phyloP scores from a whole-genome alignment of 35 echinoderm and acorn worm species.

The Apostichopus californicus region DNA sequence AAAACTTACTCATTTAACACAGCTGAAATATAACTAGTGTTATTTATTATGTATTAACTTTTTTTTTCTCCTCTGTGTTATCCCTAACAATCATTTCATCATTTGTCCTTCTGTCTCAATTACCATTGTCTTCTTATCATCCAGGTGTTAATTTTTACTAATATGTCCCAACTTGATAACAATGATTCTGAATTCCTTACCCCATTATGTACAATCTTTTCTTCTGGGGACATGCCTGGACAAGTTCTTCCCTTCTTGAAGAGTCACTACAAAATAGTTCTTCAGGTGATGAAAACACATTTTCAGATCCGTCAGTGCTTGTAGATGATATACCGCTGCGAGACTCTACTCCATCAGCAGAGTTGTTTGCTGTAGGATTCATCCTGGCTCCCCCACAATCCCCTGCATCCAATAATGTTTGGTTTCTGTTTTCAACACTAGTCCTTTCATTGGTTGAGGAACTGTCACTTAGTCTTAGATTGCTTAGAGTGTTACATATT shows the following conservation, averaged over 20 bases:
- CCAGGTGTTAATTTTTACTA: no score
- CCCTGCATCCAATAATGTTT: neutral
- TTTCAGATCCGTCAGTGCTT: neutral
- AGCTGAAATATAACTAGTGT: no score
- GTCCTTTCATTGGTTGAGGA: neutral
- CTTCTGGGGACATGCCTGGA: neutral
- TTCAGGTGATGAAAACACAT: neutral
- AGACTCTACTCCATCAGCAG: neutral
- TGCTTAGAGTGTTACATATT: constrained; percentile 1
- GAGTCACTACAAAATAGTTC: neutral
- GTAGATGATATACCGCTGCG: neutral
- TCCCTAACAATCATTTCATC: no score
- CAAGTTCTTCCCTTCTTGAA: neutral
- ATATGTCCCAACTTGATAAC: no score
- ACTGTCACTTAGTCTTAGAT: neutral
- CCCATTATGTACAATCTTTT: neutral
- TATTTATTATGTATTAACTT: no score
- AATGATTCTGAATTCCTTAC: neutral
- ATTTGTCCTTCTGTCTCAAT: no score
- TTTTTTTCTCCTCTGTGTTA: no score
- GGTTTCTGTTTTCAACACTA: neutral
- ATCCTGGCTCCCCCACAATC: neutral
- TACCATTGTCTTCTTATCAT: no score
- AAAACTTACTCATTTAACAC: no score
- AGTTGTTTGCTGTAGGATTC: neutral